Evolutionary conservation across 1,140 invertebrate genomes (phyloP).

Genomic region (Eriosoma lanigerum): DNA sequence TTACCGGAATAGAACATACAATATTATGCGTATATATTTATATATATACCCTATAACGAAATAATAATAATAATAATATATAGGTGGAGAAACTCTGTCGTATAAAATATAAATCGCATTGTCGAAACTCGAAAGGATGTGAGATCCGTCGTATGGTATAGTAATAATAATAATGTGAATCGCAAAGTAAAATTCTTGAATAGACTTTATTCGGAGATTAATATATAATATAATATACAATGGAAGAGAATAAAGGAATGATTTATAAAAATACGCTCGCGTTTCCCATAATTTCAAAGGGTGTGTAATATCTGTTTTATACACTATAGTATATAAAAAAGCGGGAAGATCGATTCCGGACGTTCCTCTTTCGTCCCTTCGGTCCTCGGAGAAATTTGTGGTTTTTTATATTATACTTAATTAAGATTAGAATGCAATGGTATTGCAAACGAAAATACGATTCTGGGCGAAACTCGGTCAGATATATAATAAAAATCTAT

Average conservation of each 20-base stretch:
- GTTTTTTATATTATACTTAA: too few relatives aligned
- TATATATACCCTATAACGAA: not conserved
- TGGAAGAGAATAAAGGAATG: not conserved
- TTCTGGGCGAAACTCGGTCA: too few relatives aligned
- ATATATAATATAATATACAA: conserved; percentile 26
- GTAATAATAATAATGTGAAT: too few relatives aligned
- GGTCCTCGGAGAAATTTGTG: too few relatives aligned
- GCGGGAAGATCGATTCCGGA: too few relatives aligned
- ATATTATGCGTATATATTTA: too few relatives aligned
- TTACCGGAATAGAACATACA: conserved; percentile 39
- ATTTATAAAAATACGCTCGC: conserved; percentile 3
- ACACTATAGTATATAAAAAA: too few relatives aligned
- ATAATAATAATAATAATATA: too few relatives aligned
- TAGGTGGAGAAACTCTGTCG: not conserved
- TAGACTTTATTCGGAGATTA: conserved; percentile 30
- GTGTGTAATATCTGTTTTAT: not conserved
- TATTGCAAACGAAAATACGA: too few relatives aligned
- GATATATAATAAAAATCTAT: too few relatives aligned
- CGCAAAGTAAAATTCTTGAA: not conserved
- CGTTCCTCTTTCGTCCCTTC: too few relatives aligned
- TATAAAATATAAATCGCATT: conserved; percentile 19
- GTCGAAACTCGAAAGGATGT: not conserved
- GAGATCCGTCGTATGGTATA: not conserved
- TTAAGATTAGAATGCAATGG: too few relatives aligned
- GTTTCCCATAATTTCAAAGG: not conserved